Conservation (phyloP, 1,140 invertebrate species). For the Metaphire vulgaris region DNA sequence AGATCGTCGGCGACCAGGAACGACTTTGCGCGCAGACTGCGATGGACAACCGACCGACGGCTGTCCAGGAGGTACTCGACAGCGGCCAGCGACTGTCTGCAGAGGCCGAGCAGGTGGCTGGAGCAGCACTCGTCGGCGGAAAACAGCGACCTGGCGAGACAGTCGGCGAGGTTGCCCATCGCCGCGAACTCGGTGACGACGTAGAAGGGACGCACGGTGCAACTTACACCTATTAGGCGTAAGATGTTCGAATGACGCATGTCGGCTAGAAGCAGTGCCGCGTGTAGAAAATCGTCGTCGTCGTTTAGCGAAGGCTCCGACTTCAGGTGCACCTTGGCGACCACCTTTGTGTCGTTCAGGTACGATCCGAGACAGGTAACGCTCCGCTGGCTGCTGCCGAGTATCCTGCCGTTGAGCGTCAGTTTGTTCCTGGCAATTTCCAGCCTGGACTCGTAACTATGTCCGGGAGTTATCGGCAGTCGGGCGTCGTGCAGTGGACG, state of each 20-base stretch:
- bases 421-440: slow-evolving; percentile 23
- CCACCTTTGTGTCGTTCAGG: slow-evolving; percentile 5
- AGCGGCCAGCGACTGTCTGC: slow-evolving; percentile 22
- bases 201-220: slow-evolving; percentile 21
- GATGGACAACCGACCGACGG: slow-evolving; percentile 20
- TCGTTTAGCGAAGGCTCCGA: slow-evolving; percentile 3
- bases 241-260: slow-evolving; percentile 23
- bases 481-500: slow-evolving; percentile 26
- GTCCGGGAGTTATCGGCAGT: slow-evolving; percentile 25
- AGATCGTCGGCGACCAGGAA: slow-evolving; percentile 20
- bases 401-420: slow-evolving; percentile 23
- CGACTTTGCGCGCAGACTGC: slow-evolving; percentile 20
- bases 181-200: slow-evolving; percentile 21
- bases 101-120: slow-evolving; percentile 19
- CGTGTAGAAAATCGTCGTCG: slow-evolving; percentile 28
- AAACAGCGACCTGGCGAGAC: slow-evolving; percentile 13
- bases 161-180: slow-evolving; percentile 19
- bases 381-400: slow-evolving; percentile 18
- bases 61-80: slow-evolving; percentile 25
- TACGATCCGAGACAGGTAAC: slow-evolving; percentile 25
- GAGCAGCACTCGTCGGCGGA: slow-evolving; percentile 14
- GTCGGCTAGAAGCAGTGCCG: slow-evolving; percentile 17
- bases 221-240: slow-evolving; percentile 24
- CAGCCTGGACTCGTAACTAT: slow-evolving; percentile 19
- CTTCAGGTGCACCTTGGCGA: slow-evolving; percentile 21